Evolutionary conservation across 2,797 vertebrate genomes (phyloP).

Genomic region (Periparus ater): DNA sequence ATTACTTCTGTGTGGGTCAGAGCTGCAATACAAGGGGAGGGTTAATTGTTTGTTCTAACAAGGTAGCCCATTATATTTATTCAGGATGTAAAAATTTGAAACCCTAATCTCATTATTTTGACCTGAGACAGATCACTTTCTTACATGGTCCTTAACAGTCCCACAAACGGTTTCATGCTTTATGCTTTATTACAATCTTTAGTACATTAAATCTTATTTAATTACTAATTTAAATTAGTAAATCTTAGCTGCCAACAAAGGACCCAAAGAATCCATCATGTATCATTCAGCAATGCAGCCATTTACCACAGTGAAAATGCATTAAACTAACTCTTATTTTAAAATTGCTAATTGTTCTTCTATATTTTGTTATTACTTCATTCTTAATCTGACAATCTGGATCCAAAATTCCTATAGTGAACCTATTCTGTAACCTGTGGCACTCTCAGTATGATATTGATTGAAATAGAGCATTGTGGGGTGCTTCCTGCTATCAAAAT

Average conservation of each 20-base stretch:
- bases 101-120: neutral
- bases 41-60: neutral
- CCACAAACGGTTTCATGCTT: neutral
- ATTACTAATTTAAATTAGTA: neutral
- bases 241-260: neutral
- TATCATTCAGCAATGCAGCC: neutral
- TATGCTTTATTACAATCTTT: neutral
- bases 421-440: neutral
- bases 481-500: neutral
- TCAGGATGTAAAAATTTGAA: neutral
- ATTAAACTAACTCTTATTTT: neutral
- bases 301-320: neutral
- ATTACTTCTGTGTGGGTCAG: neutral
- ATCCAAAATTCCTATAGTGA: neutral
- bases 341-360: neutral
- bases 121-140: neutral
- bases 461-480: neutral
- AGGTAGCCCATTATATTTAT: neutral
- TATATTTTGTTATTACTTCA: neutral
- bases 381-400: slow-evolving; percentile 18
- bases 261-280: neutral
- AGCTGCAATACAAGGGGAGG: neutral
- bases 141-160: neutral
- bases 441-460: neutral
- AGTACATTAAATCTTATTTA: neutral